Conservation (phyloP, 2,888 invertebrate species). For the Meghimatium bilineatum region DNA sequence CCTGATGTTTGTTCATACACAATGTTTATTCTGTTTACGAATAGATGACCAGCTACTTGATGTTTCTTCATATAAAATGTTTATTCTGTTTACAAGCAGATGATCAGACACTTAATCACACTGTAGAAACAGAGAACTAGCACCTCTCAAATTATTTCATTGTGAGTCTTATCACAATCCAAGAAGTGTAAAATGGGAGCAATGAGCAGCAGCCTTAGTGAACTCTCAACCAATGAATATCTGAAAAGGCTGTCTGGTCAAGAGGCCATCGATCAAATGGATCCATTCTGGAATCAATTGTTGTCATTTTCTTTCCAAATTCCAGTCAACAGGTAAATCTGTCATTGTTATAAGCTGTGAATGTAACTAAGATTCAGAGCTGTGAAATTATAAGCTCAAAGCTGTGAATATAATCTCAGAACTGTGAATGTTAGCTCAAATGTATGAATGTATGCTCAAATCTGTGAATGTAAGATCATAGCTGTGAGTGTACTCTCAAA, state of each 20-base stretch:
- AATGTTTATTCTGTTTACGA: no score
- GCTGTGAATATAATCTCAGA: no score
- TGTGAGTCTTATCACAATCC: not conserved
- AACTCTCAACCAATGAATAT: constrained; percentile 87
- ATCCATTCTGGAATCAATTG: constrained; percentile 95
- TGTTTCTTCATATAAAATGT: not conserved
- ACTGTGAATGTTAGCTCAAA: no score
- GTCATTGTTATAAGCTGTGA: no score
- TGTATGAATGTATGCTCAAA: no score
- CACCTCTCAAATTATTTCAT: not conserved
- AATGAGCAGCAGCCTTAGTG: constrained; percentile 75
- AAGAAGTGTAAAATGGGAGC: constrained; percentile 73
- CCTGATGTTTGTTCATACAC: no score
- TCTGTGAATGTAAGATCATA: no score
- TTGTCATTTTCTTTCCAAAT: constrained; percentile 92
- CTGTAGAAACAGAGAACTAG: not conserved
- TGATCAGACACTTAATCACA: not conserved
- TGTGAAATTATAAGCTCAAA: no score
- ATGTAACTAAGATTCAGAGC: no score
- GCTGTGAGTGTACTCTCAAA: no score
- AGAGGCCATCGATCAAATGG: constrained; percentile 88
- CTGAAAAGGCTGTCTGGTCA: constrained; percentile 87
- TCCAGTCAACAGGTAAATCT: constrained; percentile 81
- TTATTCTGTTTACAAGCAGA: not conserved
- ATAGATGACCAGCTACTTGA: no score